Conservation (phyloP, 2,888 invertebrate species). For the Augochlorella aurata region DNA sequence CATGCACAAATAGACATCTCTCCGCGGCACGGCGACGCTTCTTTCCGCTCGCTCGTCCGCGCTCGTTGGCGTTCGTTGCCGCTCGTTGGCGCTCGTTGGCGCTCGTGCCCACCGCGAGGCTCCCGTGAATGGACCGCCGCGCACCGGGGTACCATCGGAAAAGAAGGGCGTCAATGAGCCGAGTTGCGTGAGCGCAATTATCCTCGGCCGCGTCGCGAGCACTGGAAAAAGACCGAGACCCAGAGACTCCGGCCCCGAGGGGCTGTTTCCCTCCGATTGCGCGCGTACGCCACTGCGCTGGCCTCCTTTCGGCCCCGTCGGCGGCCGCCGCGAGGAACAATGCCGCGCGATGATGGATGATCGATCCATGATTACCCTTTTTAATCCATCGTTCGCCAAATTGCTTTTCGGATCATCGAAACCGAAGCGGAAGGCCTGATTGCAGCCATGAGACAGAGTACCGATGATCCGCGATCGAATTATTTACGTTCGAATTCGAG, state of each 20-base stretch:
- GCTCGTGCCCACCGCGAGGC: conserved; percentile 15
- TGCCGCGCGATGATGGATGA: conserved; percentile 14
- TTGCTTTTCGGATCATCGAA: background rate
- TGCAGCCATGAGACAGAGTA: background rate
- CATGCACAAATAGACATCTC: conserved; percentile 75
- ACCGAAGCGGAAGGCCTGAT: background rate
- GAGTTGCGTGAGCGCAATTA: conserved; percentile 70
- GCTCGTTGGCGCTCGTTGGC: background rate
- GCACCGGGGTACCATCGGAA: conserved; percentile 56
- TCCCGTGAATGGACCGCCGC: conserved; percentile 75
- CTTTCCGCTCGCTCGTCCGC: background rate
- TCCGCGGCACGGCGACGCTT: conserved; percentile 33
- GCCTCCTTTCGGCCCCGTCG: conserved; percentile 13
- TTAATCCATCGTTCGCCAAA: conserved; percentile 13
- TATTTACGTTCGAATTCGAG: conserved; percentile 1
- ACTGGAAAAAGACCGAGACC: conserved; percentile 14
- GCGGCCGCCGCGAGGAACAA: background rate
- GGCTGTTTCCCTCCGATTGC: conserved; percentile 11
- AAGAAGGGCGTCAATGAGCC: conserved; percentile 65
- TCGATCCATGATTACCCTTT: background rate
- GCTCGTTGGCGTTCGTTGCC: no score
- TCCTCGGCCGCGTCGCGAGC: conserved; percentile 39
- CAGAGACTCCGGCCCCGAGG: conserved; percentile 1
- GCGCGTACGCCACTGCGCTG: background rate
- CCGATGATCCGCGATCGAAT: background rate